Percentiles rank a stretch among this genome's conserved stretches.
These are phyloP conservation scores for Lepidochitona cinerea DNA, from an alignment of 2,888 invertebrate species.

Conservation along the genomic window DNA sequence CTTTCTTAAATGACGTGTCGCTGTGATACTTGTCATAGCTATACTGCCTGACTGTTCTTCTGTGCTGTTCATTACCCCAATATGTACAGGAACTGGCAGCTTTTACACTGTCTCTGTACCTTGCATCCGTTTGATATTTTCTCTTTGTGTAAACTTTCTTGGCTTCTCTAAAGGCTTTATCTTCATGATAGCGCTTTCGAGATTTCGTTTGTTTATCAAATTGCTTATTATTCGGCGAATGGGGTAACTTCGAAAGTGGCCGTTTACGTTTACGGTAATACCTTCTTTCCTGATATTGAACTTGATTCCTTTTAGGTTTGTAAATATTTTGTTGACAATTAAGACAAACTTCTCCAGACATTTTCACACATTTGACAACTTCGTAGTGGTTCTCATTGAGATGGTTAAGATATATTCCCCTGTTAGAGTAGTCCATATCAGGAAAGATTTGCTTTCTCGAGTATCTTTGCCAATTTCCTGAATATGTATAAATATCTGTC, in stretches of 20 bases:
- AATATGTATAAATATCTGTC: not conserved
- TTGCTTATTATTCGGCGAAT: no score
- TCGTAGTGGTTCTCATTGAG: conserved; percentile 16
- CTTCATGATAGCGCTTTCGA: not conserved
- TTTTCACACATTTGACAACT: conserved; percentile 1
- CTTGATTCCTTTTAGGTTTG: no score
- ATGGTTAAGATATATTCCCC: conserved; percentile 16
- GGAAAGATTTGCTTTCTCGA: not conserved
- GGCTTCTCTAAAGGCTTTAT: not conserved
- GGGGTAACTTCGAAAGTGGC: no score
- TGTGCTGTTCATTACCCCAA: not conserved
- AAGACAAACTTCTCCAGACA: not conserved
- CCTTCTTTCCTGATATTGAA: not conserved
- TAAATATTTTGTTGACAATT: not conserved
- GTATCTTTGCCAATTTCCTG: conserved; percentile 9
- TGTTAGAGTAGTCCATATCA: not conserved
- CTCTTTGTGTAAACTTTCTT: no score
- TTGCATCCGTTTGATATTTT: not conserved
- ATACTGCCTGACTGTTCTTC: not conserved
- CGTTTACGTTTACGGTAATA: no score
- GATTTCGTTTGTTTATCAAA: no score
- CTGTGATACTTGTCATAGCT: not conserved
- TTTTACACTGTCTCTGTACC: no score
- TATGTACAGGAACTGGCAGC: no score
- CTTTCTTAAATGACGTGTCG: not conserved